Base-by-base conservation (phyloP, 2,888 invertebrate species). In the Linyphia triangularis region DNA sequence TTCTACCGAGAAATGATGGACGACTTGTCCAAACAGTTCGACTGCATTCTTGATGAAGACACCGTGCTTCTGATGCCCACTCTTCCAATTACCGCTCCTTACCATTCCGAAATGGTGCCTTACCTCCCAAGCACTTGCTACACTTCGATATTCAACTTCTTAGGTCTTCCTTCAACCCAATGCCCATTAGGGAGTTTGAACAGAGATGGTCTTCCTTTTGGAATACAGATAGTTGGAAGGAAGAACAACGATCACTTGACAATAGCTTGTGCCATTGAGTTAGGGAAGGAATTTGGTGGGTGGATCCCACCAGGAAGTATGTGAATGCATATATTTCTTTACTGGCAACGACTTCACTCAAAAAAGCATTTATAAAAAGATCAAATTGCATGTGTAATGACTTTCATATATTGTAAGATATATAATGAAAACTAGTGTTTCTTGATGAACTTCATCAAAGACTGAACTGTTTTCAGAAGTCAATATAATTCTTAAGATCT, bases 31-130 rank as follows among this genome's bases (percentile, higher is more conserved):
- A n/a, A 61, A 10, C 30, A 69, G 19, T 77, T 88, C 19, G 70
- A 67, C 19, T 7, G 13, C 4, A 1, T 88, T 0, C 63, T 88
- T 33, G 88, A 88, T n/a, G 88, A 88, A 1, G 61, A 77, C 16
- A 61, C 82, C 1, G 95, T 98, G 2, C 95, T 98, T 88, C 93
- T 98, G 37, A 97, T 96, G 92, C 98, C 98, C 0, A 95, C 97
- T 0, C 97, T 97, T 93, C 98, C 98, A 1, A 96, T 96, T 9
- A 94, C 96, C 7, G 98, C 98, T 0, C 97, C 96, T 0, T 96
- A 96, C 92, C 98, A 98, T 93, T 95, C 96, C 91, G 97, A 98
- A 92, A 96, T 97, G 0, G 92, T 97, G 26, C 91, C 95, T 28
- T 95, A 95, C 91, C 94, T 96, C 7, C 95, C 97, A 90, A 98